Evolutionary conservation across 53 echinoderm and acorn worm genomes (phyloP).

Genomic region (Antedon mediterranea): DNA sequence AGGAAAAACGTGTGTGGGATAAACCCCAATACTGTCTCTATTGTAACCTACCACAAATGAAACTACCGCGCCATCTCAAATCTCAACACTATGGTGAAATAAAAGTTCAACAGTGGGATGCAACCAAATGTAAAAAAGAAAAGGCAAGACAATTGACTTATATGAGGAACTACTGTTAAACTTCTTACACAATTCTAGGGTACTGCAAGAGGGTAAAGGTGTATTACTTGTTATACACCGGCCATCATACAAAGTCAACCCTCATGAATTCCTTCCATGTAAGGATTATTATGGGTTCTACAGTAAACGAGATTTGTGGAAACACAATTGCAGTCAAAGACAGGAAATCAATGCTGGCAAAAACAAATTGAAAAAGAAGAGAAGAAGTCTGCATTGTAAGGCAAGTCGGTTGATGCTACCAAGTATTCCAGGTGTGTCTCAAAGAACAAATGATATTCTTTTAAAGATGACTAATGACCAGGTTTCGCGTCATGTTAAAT

Average conservation of each 20-base stretch:
- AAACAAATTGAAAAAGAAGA: constrained; percentile 19
- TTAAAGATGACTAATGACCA: constrained; percentile 3
- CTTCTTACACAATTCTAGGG: constrained; percentile 29
- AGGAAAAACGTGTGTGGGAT: constrained; percentile 32
- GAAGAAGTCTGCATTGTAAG: constrained; percentile 10
- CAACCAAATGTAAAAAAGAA: constrained; percentile 19
- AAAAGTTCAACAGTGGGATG: constrained; percentile 20
- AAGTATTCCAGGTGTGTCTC: neutral
- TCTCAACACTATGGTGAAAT: constrained; percentile 18
- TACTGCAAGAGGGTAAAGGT: constrained; percentile 35
- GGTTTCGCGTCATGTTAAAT: constrained; percentile 8
- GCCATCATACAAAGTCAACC: constrained; percentile 18
- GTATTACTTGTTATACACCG: constrained; percentile 25
- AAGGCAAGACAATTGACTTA: constrained; percentile 24
- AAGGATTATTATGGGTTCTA: constrained; percentile 33
- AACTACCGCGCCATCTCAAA: constrained; percentile 40
- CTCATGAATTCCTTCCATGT: constrained; percentile 40
- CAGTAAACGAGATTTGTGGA: constrained; percentile 45
- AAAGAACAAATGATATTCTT: constrained; percentile 1
- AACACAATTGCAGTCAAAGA: constrained; percentile 24
- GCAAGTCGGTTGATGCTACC: constrained; percentile 17
- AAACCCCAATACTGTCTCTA: constrained; percentile 55
- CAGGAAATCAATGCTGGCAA: neutral
- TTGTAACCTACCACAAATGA: constrained; percentile 21
- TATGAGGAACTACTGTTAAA: constrained; percentile 40